Conservation (phyloP, 2,797 vertebrate species). For the Gobio occitaniae region DNA sequence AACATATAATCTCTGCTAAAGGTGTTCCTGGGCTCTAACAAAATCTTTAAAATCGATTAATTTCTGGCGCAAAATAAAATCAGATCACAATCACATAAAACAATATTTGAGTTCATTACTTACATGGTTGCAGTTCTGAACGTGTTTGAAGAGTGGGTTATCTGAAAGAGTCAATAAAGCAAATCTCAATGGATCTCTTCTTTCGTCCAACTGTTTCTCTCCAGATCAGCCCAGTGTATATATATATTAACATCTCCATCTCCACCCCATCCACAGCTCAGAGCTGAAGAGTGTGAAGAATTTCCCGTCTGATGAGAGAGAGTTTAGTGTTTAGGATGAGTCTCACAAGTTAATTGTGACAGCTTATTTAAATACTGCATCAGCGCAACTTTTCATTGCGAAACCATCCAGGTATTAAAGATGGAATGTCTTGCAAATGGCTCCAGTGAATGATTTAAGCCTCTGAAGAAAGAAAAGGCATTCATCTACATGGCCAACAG, state of each 20-base stretch:
- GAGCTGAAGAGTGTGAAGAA: not conserved
- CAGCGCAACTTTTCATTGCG: not conserved
- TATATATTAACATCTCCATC: not conserved
- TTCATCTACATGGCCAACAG: not conserved
- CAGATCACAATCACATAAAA: not conserved
- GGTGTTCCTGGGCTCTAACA: not conserved
- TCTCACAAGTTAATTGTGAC: not conserved
- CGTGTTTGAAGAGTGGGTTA: not conserved
- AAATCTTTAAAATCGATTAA: not conserved
- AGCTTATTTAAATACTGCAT: not conserved
- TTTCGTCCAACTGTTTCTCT: not conserved
- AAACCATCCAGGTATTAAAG: not conserved
- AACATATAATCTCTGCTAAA: not conserved
- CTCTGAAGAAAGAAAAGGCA: not conserved
- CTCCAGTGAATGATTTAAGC: not conserved
- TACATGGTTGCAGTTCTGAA: not conserved
- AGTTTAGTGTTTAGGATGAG: not conserved
- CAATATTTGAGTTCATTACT: not conserved
- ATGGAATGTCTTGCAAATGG: not conserved
- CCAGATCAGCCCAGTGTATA: too few species aligned
- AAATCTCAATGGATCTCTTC: not conserved
- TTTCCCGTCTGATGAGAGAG: not conserved
- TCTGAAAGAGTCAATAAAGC: not conserved
- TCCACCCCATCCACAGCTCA: constrained; percentile 10
- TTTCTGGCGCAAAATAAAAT: not conserved